Evolutionary conservation across 2,797 vertebrate species (phyloP).

Genomic region (Bothrops alternatus): DNA sequence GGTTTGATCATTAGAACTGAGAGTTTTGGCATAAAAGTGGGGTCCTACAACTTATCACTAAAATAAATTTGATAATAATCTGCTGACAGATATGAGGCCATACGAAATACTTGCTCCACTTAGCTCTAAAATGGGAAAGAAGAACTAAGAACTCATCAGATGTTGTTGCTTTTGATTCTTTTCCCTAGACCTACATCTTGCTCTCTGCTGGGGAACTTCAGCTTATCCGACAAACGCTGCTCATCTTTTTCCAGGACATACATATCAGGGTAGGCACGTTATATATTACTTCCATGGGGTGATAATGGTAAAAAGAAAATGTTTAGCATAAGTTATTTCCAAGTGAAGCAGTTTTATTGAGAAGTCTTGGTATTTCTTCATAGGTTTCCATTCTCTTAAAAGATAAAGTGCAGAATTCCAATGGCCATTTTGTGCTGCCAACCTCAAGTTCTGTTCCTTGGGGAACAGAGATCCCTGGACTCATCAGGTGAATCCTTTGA

Average conservation of each 20-base stretch:
- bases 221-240: conserved; percentile 92
- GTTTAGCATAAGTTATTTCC: not conserved
- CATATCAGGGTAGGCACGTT: conserved; percentile 90
- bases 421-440: conserved; percentile 92
- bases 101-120: not conserved
- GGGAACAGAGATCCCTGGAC: conserved; percentile 87
- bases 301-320: not conserved
- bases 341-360: rapidly evolving
- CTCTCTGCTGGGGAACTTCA: conserved; percentile 91
- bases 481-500: conserved; percentile 81
- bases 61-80: not conserved
- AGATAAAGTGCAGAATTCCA: conserved; percentile 97
- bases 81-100: not conserved
- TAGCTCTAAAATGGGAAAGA: not conserved
- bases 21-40: not conserved
- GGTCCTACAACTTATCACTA: not conserved
- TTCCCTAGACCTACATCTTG: conserved; percentile 79
- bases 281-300: not conserved
- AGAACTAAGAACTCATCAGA: not conserved
- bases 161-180: conserved; percentile 1
- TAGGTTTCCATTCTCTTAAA: conserved; percentile 98
- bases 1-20: not conserved
- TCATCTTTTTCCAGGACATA: conserved; percentile 98
- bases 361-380: conserved; percentile 23
- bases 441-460: conserved; percentile 88